These are phyloP conservation scores for human DNA, from an alignment of 2,113 vertebrate genomes.

Conservation along the genomic window GRCh38 chr12:102359501-102360000, in stretches of 20 bases:
- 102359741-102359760: background rate
- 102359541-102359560: constrained; percentile 13
- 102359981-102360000: background rate
- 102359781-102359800: background rate
- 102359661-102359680: constrained; percentile 41
- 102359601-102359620: constrained; percentile 20
- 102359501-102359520: background rate
- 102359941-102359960: background rate
- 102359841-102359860: background rate
- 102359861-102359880: background rate
- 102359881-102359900: background rate
- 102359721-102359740: background rate
- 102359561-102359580: background rate
- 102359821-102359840: background rate
- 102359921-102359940: background rate
- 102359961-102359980: background rate
- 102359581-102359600: background rate
- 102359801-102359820: constrained; percentile 1
- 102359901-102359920: background rate
- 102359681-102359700: constrained; percentile 40
- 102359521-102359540: constrained; percentile 26
- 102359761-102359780: constrained; percentile 1
- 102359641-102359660: constrained; percentile 38
- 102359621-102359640: constrained; percentile 40
- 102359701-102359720: constrained; percentile 41